Percentiles rank a stretch among this genome's conserved stretches.
These are phyloP conservation scores for Nymphalis urticae DNA, from an alignment of 2,888 invertebrate species.

Conservation along the genomic window DNA sequence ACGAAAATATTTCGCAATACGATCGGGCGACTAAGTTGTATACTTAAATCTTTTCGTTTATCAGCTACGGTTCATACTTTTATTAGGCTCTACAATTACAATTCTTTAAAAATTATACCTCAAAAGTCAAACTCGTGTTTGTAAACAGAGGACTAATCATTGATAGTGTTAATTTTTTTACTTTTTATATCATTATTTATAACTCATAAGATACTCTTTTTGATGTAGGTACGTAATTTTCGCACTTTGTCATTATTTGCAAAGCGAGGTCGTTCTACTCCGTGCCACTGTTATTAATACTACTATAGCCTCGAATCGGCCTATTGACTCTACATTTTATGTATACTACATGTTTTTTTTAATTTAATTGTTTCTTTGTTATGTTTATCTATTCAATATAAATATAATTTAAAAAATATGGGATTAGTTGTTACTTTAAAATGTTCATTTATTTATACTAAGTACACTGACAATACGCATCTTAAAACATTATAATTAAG, in stretches of 20 bases:
- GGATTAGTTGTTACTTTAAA: not conserved
- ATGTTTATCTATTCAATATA: not conserved
- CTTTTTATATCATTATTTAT: too few relatives aligned
- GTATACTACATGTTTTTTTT: not conserved
- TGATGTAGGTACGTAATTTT: constrained; percentile 18
- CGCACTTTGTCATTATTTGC: constrained; percentile 29
- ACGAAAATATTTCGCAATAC: too few relatives aligned
- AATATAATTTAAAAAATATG: not conserved
- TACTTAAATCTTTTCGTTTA: not conserved
- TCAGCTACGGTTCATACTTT: not conserved
- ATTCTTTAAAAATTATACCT: too few relatives aligned
- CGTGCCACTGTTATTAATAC: constrained; percentile 40
- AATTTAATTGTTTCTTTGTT: not conserved
- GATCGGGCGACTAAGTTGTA: too few relatives aligned
- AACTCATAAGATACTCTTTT: not conserved
- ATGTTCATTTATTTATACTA: not conserved
- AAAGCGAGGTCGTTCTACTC: constrained; percentile 44
- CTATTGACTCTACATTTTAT: constrained; percentile 13
- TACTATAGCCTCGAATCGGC: constrained; percentile 22
- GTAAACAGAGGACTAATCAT: too few relatives aligned
- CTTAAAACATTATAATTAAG: too few relatives aligned
- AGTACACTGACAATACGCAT: too few relatives aligned
- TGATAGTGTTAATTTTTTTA: too few relatives aligned
- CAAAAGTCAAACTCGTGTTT: too few relatives aligned
- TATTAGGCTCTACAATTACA: too few relatives aligned